Evolutionary conservation across 2,113 vertebrate genomes (phyloP).

Genomic region (Ceratotherium simum): DNA sequence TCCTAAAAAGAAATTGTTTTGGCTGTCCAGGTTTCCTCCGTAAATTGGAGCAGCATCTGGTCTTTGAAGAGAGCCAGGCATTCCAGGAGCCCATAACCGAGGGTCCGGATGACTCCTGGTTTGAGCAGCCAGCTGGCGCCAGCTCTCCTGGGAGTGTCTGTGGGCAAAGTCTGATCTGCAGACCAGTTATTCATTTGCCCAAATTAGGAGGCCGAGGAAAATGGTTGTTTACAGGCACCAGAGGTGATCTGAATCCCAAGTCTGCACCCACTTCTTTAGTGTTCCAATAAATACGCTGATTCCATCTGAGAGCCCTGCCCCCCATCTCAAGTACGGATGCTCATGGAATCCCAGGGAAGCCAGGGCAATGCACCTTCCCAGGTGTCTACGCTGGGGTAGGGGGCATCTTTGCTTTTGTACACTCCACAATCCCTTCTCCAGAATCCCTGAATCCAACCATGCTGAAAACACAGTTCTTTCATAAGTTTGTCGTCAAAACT

Average conservation of each 20-base stretch:
- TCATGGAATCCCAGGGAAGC: neutral
- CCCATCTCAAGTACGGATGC: neutral
- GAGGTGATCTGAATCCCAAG: neutral
- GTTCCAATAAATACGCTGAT: neutral
- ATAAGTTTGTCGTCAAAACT: constrained; percentile 11
- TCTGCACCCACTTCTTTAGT: neutral
- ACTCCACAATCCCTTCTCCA: neutral
- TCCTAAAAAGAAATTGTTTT: constrained; percentile 63
- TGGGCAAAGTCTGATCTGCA: constrained; percentile 13
- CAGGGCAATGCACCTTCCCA: neutral
- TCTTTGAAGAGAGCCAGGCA: constrained; percentile 67
- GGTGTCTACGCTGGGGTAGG: neutral
- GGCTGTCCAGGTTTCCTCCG: constrained; percentile 65
- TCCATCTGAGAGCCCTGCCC: neutral
- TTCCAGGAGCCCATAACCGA: constrained; percentile 44
- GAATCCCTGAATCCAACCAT: neutral
- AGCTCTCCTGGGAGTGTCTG: constrained; percentile 30
- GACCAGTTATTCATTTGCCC: constrained; percentile 30
- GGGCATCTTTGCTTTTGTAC: neutral
- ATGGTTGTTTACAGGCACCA: neutral
- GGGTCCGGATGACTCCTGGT: constrained; percentile 19
- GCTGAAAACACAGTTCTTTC: neutral
- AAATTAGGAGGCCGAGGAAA: constrained; percentile 2
- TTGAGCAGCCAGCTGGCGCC: constrained; percentile 63
- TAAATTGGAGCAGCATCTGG: constrained; percentile 76